Conservation (phyloP, 2,113 vertebrate species). For the Nipponia nippon region DNA sequence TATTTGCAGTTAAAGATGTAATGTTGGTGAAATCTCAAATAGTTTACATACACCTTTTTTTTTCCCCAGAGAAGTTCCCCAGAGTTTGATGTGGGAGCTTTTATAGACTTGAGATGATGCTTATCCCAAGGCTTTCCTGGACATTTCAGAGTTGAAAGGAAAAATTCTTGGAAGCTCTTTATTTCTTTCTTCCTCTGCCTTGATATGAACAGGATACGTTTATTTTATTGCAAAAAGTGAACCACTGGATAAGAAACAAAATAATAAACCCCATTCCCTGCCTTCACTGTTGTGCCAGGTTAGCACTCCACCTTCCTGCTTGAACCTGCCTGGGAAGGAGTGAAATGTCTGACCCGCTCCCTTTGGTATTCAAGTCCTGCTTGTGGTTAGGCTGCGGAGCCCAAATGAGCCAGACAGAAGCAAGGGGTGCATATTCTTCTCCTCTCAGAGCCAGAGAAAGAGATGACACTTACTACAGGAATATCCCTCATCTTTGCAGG, state of each 20-base stretch:
- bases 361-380: background rate
- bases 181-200: background rate
- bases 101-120: background rate
- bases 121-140: background rate
- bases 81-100: background rate
- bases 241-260: background rate
- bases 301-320: background rate
- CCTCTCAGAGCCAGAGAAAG: background rate
- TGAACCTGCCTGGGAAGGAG: background rate
- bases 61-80: background rate
- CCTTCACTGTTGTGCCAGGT: background rate
- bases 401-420: background rate
- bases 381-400: accelerated
- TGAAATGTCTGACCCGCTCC: background rate
- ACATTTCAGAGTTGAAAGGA: background rate
- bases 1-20: background rate
- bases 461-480: background rate
- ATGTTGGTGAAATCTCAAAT: background rate
- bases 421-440: accelerated
- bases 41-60: background rate
- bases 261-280: background rate
- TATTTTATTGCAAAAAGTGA: background rate
- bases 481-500: background rate
- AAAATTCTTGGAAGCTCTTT: background rate
- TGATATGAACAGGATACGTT: background rate